phyloP scores from a whole-genome alignment of 1,140 invertebrate genomes.

The Lordiphosa mommai region DNA sequence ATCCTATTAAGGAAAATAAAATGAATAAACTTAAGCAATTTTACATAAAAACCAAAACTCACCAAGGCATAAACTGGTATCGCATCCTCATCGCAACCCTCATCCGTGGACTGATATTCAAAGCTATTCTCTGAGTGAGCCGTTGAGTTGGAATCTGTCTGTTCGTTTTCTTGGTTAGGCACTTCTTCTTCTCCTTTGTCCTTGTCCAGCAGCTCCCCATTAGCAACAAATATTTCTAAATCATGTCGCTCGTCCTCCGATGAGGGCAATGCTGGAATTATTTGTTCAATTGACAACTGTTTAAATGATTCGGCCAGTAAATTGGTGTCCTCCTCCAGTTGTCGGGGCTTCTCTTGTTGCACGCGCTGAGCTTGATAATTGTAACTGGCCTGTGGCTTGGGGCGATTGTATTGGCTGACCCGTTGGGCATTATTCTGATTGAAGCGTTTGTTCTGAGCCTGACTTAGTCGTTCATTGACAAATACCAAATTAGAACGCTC shows the following conservation, averaged over 20 bases:
- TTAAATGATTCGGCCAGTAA: neutral
- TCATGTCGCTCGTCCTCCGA: neutral
- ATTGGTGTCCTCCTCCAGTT: neutral
- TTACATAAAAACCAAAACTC: neutral
- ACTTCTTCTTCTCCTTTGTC: no score
- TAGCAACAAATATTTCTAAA: neutral
- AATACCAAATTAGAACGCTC: constrained; percentile 30
- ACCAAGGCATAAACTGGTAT: constrained; percentile 44
- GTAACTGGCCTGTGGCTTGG: neutral
- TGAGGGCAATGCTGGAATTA: neutral
- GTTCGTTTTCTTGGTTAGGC: no score
- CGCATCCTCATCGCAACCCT: constrained; percentile 32
- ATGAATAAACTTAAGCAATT: neutral
- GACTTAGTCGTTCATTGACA: constrained; percentile 18
- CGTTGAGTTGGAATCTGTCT: neutral
- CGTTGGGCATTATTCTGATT: no score
- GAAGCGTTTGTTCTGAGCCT: neutral
- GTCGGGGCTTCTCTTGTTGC: no score
- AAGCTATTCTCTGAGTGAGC: neutral
- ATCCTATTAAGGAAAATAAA: constrained; percentile 4
- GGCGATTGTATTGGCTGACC: no score
- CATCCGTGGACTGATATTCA: constrained; percentile 19
- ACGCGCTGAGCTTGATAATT: no score
- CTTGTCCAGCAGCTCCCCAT: no score
- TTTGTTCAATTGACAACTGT: neutral